These are phyloP conservation scores for Anoura caudifer DNA, from an alignment of 2,113 vertebrate genomes.

Conservation along the genomic window DNA sequence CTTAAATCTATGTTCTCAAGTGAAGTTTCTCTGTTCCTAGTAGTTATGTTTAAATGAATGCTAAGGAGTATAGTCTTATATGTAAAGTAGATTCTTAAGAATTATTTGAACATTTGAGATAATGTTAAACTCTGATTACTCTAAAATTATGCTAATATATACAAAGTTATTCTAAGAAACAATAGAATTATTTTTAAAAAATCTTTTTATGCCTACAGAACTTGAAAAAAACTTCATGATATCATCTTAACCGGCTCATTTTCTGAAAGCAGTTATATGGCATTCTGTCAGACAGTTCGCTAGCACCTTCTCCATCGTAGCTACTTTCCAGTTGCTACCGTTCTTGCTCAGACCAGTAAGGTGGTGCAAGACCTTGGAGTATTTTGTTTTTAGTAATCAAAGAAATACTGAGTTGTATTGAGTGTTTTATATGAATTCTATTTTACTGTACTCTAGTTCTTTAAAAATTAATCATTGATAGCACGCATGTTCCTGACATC, in stretches of 20 bases:
- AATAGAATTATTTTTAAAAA: not conserved
- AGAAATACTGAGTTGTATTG: not conserved
- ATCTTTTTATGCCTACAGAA: not conserved
- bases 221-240: not conserved
- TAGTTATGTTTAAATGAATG: not conserved
- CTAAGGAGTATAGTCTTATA: not conserved
- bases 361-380: not conserved
- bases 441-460: not conserved
- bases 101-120: conserved; percentile 37
- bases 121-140: conserved; percentile 9
- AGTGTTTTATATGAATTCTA: not conserved
- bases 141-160: not conserved
- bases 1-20: not conserved
- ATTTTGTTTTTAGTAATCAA: not conserved
- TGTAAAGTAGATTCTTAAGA: conserved; percentile 18
- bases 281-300: not conserved
- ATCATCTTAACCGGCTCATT: not conserved
- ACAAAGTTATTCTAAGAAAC: conserved; percentile 12
- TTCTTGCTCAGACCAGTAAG: not conserved
- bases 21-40: conserved; percentile 2
- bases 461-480: not conserved
- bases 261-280: not conserved
- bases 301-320: not conserved
- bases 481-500: not conserved
- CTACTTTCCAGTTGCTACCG: not conserved